Evolutionary conservation across 2,888 invertebrate genomes (phyloP), one percentile per base, ranked within the genome.

Genomic region (Elegia similella): DNA sequence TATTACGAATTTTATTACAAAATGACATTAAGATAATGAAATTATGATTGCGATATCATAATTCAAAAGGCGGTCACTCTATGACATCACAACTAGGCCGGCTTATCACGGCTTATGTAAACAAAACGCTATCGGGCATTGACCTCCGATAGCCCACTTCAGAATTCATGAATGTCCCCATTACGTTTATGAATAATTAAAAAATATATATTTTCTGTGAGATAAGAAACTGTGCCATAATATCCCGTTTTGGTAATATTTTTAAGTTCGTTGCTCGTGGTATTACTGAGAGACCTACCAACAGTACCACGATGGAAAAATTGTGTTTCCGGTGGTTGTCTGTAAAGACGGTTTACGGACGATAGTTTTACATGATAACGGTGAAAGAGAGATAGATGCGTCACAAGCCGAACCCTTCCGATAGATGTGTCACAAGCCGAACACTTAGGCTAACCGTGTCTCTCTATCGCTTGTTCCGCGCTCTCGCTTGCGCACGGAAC

Each of bases 111-210:
- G 46, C 47, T 47, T 52, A 59, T 57, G 57, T 50, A 55, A 44
- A 44, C 54, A 53, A 44, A 56, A 44, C 55, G 52, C 59, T 72
- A 74, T 72, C 75, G 72, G 61, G 0, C 68, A 56, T 60, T 63
- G 69, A 70, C 67, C 73, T 46, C 0, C 34, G 72, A 69, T 70
- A 70, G 38, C 67, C 72, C 58, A 68, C 54, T 69, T 70, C 38
- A 38, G 38, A 38, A 38, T 38, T 38, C 38, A 38, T 38, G n/a
- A 38, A 38, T 38, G 34, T 12, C 34, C 34, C 10, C 34, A 34
- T 34, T 34, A 34, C 34, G 34, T 34, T 8, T 34, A 12, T 23
- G 23, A 23, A 23, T 23, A 23, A 8, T 2, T n/a, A 8, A 38
- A 38, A 38, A 12, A 38, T 34, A 38, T n/a, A 38, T 23, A 5